Evolutionary conservation across 92 coral and sea anemone genomes (phyloP).

Genomic region (Meandrina meandrites): DNA sequence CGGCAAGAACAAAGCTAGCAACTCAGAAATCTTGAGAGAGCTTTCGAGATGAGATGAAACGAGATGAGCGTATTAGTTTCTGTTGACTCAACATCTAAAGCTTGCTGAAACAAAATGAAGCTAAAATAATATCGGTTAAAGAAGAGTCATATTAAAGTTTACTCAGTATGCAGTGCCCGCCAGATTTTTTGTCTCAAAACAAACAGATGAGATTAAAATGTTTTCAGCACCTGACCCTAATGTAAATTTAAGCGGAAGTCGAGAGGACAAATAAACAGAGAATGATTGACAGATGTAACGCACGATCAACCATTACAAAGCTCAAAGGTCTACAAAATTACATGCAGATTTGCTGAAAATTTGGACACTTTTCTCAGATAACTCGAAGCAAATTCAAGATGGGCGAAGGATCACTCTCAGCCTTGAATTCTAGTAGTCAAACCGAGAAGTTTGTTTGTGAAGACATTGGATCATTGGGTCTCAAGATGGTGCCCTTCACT

Average conservation of each 20-base stretch:
- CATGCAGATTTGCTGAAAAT: not conserved
- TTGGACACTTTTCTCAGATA: not conserved
- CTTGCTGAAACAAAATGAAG: not conserved
- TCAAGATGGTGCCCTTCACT: conserved; percentile 40
- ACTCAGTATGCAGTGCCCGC: not conserved
- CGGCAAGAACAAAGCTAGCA: not conserved
- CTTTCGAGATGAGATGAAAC: not conserved
- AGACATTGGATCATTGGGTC: conserved; percentile 1
- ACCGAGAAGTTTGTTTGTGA: conserved; percentile 26
- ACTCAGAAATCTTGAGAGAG: not conserved
- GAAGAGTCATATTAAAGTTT: not conserved
- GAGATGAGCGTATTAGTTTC: not conserved
- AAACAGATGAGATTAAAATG: not conserved
- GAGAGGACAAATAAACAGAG: too few relatives aligned
- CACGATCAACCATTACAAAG: not conserved
- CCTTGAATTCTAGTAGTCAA: not conserved
- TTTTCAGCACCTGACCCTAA: not conserved
- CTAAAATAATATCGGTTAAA: not conserved
- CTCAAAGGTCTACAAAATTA: not conserved
- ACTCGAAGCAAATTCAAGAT: not conserved
- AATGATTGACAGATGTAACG: not conserved
- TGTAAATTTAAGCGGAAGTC: conserved; percentile 4
- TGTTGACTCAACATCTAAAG: not conserved
- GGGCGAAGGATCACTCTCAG: not conserved
- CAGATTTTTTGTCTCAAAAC: not conserved